These are phyloP conservation scores for Australoheros scitulus DNA, from an alignment of 2,113 vertebrate species.

Conservation along the genomic window DNA sequence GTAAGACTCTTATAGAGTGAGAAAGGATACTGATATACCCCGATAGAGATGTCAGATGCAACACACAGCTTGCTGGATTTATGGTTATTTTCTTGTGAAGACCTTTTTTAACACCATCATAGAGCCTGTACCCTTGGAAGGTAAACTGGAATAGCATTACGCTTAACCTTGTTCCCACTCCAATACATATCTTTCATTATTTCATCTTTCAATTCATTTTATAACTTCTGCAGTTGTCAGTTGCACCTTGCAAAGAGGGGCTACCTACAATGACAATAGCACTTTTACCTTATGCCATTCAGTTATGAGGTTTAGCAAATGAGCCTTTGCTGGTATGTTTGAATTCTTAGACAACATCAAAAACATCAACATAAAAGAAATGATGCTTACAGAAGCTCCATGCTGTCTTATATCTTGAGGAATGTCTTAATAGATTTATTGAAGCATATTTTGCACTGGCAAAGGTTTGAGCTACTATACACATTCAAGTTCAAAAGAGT, in stretches of 20 bases:
- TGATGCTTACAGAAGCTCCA: not conserved
- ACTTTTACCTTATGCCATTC: slow-evolving; percentile 5
- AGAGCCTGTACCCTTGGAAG: slow-evolving; percentile 89
- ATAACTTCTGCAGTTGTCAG: slow-evolving; percentile 49
- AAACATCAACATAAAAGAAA: slow-evolving; percentile 7
- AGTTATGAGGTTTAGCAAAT: slow-evolving; percentile 32
- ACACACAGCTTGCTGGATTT: slow-evolving; percentile 98
- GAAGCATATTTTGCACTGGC: slow-evolving; percentile 43
- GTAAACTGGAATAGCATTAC: slow-evolving; percentile 85
- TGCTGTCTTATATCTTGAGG: not conserved
- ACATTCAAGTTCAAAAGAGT: slow-evolving; percentile 52
- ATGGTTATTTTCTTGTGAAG: slow-evolving; percentile 99
- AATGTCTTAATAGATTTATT: slow-evolving; percentile 19
- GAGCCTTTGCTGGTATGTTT: slow-evolving; percentile 1
- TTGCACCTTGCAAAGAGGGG: slow-evolving; percentile 11
- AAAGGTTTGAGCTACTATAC: slow-evolving; percentile 46
- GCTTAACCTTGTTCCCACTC: slow-evolving; percentile 68
- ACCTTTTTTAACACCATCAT: slow-evolving; percentile 89
- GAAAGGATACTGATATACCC: slow-evolving; percentile 99
- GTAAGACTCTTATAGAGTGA: slow-evolving; percentile 93
- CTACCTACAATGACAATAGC: not conserved
- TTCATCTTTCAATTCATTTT: slow-evolving; percentile 61
- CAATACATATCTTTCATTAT: slow-evolving; percentile 66
- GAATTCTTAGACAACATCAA: slow-evolving; percentile 1
- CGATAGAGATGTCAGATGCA: slow-evolving; percentile 99